phyloP scores from a whole-genome alignment of 2,113 vertebrate genomes.

The Odocoileus virginianus region DNA sequence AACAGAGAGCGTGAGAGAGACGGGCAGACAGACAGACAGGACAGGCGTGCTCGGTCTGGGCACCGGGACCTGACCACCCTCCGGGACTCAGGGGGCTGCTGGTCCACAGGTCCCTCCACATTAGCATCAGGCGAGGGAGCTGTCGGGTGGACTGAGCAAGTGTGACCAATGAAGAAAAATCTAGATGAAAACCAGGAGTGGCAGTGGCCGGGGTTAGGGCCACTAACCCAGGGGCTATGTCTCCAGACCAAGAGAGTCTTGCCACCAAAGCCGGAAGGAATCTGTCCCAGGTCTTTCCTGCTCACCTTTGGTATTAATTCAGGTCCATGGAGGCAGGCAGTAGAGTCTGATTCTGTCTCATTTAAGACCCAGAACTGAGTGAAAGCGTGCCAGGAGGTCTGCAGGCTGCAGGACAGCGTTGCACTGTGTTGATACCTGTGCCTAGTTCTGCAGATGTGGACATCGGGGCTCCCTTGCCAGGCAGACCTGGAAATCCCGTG shows the following conservation, averaged over 20 bases:
- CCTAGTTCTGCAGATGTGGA: accelerated
- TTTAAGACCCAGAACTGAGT: accelerated
- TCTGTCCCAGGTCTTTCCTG: accelerated
- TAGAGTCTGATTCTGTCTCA: accelerated
- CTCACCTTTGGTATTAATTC: too few relatives aligned
- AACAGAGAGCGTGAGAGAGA: accelerated
- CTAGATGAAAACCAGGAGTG: too few relatives aligned
- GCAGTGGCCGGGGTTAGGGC: neutral
- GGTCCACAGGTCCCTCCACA: neutral
- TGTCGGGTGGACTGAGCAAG: accelerated
- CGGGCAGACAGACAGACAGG: neutral
- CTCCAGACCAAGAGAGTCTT: neutral
- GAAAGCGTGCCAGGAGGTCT: accelerated
- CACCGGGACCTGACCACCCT: neutral
- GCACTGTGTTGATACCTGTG: accelerated
- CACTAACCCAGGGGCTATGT: accelerated
- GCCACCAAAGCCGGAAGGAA: accelerated
- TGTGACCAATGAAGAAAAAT: neutral
- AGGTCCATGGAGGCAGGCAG: accelerated
- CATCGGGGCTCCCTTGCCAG: accelerated
- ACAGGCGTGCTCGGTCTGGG: neutral
- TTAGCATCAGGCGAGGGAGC: accelerated
- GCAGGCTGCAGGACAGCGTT: accelerated
- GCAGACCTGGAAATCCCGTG: neutral
- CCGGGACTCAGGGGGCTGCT: accelerated